Evolutionary conservation across 2,888 invertebrate genomes (phyloP).

Genomic region (Caenorhabditis sp.): DNA sequence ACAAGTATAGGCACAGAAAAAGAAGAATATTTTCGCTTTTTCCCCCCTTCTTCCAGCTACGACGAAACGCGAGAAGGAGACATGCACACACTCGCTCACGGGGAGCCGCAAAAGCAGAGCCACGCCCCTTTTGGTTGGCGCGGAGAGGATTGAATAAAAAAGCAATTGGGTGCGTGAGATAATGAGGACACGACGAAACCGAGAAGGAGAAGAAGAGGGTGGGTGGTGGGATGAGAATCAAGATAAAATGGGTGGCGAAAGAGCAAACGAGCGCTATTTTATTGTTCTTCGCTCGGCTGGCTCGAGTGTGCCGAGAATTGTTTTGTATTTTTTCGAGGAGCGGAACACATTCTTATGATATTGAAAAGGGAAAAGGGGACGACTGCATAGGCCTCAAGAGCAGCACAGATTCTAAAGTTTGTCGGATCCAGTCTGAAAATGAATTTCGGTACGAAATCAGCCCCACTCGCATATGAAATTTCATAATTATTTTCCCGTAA

Average conservation of each 20-base stretch:
- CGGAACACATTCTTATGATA: neutral
- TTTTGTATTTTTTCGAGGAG: too few relatives aligned
- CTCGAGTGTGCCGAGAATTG: too few relatives aligned
- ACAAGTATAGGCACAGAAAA: too few relatives aligned
- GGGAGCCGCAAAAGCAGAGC: too few relatives aligned
- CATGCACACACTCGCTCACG: constrained; percentile 11
- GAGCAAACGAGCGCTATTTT: constrained; percentile 2
- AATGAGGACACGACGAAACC: constrained; percentile 24
- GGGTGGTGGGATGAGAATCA: constrained; percentile 2
- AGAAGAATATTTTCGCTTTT: constrained; percentile 38
- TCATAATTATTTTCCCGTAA: too few relatives aligned
- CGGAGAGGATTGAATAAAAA: constrained; percentile 42
- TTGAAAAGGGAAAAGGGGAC: constrained; percentile 2
- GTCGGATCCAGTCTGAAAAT: too few relatives aligned
- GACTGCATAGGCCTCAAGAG: too few relatives aligned
- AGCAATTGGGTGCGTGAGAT: constrained; percentile 45
- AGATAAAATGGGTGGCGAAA: constrained; percentile 8
- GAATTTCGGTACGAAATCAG: too few relatives aligned
- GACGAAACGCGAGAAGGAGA: constrained; percentile 5
- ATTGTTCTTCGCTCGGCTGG: constrained; percentile 13
- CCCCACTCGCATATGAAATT: too few relatives aligned
- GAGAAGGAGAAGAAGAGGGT: neutral
- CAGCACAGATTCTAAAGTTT: too few relatives aligned
- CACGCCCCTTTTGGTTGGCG: constrained; percentile 35
- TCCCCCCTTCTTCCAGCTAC: constrained; percentile 16